Percentiles rank a stretch among this genome's conserved stretches.
phyloP scores from a whole-genome alignment of 2,888 invertebrate genomes.

The Polia nebulosa region DNA sequence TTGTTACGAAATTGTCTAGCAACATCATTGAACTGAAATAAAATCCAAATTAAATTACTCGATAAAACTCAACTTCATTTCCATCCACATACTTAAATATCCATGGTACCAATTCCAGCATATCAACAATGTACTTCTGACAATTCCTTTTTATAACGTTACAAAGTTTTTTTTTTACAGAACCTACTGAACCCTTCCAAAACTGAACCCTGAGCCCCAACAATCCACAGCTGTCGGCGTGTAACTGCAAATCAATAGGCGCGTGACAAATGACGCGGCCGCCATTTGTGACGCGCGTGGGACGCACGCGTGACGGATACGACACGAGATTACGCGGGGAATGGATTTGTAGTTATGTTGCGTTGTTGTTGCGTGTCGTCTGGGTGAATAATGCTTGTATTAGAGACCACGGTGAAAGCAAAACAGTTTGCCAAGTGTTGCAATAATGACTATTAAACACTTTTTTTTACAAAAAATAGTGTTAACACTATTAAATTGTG shows the following conservation, averaged over 20 bases:
- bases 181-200: background rate
- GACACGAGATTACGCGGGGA: conserved; percentile 56
- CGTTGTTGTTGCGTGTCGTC: background rate
- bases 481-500: too few relatives aligned
- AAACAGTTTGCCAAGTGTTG: background rate
- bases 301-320: conserved; percentile 59
- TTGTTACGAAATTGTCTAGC: too few relatives aligned
- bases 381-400: background rate
- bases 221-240: conserved; percentile 43
- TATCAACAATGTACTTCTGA: too few relatives aligned
- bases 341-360: conserved; percentile 38
- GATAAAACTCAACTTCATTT: too few relatives aligned
- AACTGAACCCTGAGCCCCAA: conserved; percentile 16
- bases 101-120: too few relatives aligned
- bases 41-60: too few relatives aligned
- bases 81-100: too few relatives aligned
- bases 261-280: conserved; percentile 76
- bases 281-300: conserved; percentile 67
- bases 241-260: conserved; percentile 75
- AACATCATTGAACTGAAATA: too few relatives aligned
- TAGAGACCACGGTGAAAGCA: background rate
- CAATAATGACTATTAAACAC: too few relatives aligned
- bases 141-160: too few relatives aligned
- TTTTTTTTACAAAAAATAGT: too few relatives aligned
- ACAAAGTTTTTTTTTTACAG: too few relatives aligned